Evolutionary conservation across 2,113 vertebrate genomes (phyloP).

Genomic region (Silurus glanis): DNA sequence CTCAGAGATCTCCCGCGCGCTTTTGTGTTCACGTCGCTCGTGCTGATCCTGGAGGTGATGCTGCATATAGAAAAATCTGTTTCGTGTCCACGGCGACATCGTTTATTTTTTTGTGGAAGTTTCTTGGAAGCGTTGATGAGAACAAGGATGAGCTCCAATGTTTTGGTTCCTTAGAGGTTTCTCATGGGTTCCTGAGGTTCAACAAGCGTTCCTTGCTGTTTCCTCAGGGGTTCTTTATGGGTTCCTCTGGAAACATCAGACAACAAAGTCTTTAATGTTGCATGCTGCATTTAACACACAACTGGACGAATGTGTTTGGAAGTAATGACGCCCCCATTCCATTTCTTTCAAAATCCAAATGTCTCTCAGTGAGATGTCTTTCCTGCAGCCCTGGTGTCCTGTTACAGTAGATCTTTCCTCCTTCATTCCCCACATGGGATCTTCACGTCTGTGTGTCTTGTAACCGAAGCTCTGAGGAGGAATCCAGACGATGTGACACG

Average conservation of each 20-base stretch:
- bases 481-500: conserved; percentile 59
- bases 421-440: conserved; percentile 30
- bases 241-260: not conserved
- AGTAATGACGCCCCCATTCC: no score
- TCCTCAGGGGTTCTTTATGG: no score
- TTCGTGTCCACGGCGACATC: not conserved
- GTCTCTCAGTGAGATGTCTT: not conserved
- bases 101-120: not conserved
- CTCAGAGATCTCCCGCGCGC: not conserved
- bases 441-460: conserved; percentile 55
- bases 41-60: conserved; percentile 17
- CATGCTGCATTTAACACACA: not conserved
- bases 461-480: conserved; percentile 62
- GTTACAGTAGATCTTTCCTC: conserved; percentile 29
- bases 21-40: conserved; percentile 5
- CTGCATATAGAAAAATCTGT: not conserved
- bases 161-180: no score
- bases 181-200: no score
- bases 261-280: not conserved
- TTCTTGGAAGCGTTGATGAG: not conserved
- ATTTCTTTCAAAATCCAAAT: not conserved
- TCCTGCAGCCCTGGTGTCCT: not conserved
- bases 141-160: no score
- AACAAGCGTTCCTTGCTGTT: no score
- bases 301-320: not conserved